Evolutionary conservation across 1,140 invertebrate species (phyloP), one percentile per base, ranked within the genome.

Genomic region (Adelges cooleyi): DNA sequence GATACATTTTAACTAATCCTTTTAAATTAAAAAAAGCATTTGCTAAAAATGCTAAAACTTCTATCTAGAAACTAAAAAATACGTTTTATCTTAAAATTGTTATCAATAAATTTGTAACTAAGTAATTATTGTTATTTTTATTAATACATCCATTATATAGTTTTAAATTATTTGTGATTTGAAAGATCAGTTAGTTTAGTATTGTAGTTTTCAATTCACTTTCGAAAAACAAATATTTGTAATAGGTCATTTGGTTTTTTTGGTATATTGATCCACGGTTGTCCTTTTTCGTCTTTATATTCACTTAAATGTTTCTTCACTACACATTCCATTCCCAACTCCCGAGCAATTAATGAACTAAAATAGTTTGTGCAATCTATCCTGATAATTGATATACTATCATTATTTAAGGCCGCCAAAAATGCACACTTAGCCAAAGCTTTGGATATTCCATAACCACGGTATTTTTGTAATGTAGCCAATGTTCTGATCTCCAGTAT

Each of bases 391-490:
- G 38, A 59, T 6, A 59, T 29, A 9, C 42, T n/a, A 59, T 40
- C 36, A 44, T 59, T 59, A n/a, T 42, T 36, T 27, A 59, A 44
- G 13, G 38, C 38, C 13, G 38, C 20, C 27, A 42, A 36, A 59
- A 59, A 59, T 11, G 54, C 40, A 27, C n/a, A 6, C 44, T 59
- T 59, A 18, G 54, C 54, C 1, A 59, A 1, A 29, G 23, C n/a
- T 29, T 15, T 59, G 13, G 54, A 59, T 18, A 59, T 25, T 27
- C 54, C 23, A 44, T 25, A 38, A 27, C 13, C 29, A 29, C 54
- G 54, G 23, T 59, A 59, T 59, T 59, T 23, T 46, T 59, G 23
- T 44, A 38, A 36, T 59, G 54, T 44, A 25, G 54, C 40, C 44
- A 59, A 44, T 2, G 23, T 59, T 44, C 44, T 44, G 3, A 59